These are phyloP conservation scores for Leucosticte australis DNA, from an alignment of 2,113 vertebrate species.

Conservation along the genomic window DNA sequence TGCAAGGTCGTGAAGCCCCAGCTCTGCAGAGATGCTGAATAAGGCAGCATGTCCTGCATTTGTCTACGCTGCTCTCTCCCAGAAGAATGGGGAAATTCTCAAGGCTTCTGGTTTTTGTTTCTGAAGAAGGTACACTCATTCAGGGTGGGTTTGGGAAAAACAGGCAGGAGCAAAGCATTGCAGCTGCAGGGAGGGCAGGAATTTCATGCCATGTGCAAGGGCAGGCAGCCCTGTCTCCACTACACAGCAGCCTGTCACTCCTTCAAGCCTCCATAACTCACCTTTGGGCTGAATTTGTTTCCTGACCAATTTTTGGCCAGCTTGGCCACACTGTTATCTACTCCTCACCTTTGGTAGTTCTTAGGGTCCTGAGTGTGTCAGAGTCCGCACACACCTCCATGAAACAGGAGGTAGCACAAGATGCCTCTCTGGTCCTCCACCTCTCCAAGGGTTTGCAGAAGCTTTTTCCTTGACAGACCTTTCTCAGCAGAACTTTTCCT, in stretches of 20 bases:
- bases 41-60: not conserved
- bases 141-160: not conserved
- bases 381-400: not conserved
- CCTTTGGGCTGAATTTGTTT: not conserved
- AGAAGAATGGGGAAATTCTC: not conserved
- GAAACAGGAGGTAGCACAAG: not conserved
- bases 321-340: fast-evolving
- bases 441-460: not conserved
- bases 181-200: not conserved
- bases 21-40: not conserved
- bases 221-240: not conserved
- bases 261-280: not conserved
- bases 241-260: not conserved
- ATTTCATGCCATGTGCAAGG: fast-evolving
- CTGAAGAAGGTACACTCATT: not conserved
- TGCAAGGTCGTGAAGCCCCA: not conserved
- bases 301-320: not conserved
- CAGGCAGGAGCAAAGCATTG: not conserved
- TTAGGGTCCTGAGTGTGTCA: not conserved
- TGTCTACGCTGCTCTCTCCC: not conserved
- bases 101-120: not conserved
- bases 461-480: not conserved
- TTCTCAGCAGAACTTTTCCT: not conserved
- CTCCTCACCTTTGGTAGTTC: not conserved
- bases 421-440: not conserved